Evolutionary conservation across 1,140 invertebrate species (phyloP).

Genomic region (Diorhabda sublineata): DNA sequence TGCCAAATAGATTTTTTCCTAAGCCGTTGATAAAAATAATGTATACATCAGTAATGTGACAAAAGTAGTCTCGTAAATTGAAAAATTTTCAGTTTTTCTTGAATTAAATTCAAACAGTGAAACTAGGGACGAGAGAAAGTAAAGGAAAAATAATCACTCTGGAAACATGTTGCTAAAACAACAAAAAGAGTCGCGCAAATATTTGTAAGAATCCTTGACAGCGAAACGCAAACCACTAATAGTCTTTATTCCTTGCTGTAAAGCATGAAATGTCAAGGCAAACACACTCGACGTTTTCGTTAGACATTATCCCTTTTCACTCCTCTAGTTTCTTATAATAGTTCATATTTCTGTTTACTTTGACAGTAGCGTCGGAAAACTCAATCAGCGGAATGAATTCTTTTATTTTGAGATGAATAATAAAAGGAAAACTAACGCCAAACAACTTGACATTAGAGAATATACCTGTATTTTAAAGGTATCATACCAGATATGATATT

Average conservation of each 20-base stretch:
- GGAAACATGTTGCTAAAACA: constrained; percentile 4
- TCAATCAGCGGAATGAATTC: no score
- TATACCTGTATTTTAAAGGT: no score
- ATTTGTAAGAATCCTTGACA: constrained; percentile 10
- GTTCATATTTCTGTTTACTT: constrained; percentile 3
- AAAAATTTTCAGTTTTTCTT: no score
- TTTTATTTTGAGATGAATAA: no score
- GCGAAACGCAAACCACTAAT: constrained; percentile 7
- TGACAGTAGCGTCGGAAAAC: background rate
- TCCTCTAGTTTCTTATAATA: background rate
- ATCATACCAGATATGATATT: no score
- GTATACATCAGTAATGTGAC: no score
- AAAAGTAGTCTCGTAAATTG: no score
- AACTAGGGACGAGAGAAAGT: background rate
- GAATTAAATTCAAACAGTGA: no score
- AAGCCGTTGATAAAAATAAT: no score
- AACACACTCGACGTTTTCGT: constrained; percentile 5
- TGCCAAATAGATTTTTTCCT: no score
- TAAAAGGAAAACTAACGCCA: no score
- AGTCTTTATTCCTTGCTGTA: constrained; percentile 4
- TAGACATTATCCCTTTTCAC: constrained; percentile 2
- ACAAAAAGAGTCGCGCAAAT: constrained; percentile 2
- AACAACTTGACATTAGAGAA: no score
- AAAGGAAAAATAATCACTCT: constrained; percentile 3
- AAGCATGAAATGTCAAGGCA: constrained; percentile 4